A percentile compares a stretch with the other conserved stretches of the same genome.
Evolutionary conservation across 2,888 invertebrate genomes (phyloP).

Genomic region (Xestia rhomboidea): DNA sequence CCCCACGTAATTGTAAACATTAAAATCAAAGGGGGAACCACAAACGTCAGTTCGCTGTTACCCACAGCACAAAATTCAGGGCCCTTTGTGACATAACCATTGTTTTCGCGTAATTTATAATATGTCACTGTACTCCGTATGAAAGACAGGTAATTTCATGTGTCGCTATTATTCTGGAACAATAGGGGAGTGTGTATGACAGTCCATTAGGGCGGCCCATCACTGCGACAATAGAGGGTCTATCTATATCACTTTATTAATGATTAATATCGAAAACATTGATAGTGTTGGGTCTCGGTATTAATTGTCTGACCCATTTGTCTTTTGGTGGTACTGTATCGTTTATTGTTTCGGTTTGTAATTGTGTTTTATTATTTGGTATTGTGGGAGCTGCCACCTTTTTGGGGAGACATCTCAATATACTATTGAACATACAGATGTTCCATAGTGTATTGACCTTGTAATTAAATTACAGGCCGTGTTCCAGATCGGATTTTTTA

Average conservation of each 20-base stretch:
- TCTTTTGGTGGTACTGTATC: conserved; percentile 37
- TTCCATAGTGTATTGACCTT: not conserved
- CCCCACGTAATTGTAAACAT: conserved; percentile 49
- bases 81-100: conserved; percentile 66
- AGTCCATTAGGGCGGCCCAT: conserved; percentile 83
- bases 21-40: conserved; percentile 64
- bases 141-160: conserved; percentile 86
- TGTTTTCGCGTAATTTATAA: conserved; percentile 79
- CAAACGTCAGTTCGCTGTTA: conserved; percentile 57
- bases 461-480: not conserved
- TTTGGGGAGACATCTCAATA: not conserved
- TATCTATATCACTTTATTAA: conserved; percentile 66
- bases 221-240: conserved; percentile 74
- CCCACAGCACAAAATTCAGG: conserved; percentile 62
- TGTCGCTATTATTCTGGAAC: conserved; percentile 83
- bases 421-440: no score
- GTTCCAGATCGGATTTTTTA: not conserved
- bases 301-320: conserved; percentile 59
- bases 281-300: conserved; percentile 50
- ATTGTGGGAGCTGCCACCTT: not conserved
- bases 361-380: conserved; percentile 25
- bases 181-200: conserved; percentile 84
- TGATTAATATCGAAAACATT: conserved; percentile 69
- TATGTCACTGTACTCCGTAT: conserved; percentile 74
- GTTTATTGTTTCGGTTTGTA: conserved; percentile 18